A percentile compares a stretch with the other conserved stretches of the same genome.
Conservation (phyloP, 2,113 vertebrate species). For the Tretioscincus oriximinensis region DNA sequence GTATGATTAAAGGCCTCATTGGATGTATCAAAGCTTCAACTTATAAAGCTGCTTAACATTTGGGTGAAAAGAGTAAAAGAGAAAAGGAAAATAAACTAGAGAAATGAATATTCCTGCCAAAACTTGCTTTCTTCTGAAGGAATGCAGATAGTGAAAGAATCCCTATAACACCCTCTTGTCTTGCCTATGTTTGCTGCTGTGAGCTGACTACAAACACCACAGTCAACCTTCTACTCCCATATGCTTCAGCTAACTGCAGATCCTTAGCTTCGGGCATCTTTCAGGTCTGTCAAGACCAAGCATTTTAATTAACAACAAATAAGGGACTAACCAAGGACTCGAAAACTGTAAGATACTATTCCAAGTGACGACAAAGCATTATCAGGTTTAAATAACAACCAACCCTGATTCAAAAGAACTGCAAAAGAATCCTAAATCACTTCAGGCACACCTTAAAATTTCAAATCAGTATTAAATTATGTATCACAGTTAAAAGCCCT, state of each 20-base stretch:
- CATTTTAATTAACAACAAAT: slow-evolving; percentile 33
- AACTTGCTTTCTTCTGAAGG: background rate
- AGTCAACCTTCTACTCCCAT: slow-evolving; percentile 35
- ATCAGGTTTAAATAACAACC: slow-evolving; percentile 38
- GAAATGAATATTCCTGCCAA: background rate
- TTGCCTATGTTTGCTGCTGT: background rate
- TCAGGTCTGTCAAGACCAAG: slow-evolving; percentile 26
- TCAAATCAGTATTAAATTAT: slow-evolving; percentile 7
- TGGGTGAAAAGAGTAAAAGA: too few species aligned
- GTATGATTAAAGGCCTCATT: too few species aligned
- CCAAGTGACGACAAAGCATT: slow-evolving; percentile 30
- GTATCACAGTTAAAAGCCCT: background rate
- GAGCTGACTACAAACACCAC: background rate
- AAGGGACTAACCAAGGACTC: background rate
- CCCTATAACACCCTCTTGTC: slow-evolving; percentile 7
- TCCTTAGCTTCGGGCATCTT: slow-evolving; percentile 20
- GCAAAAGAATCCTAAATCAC: slow-evolving; percentile 31
- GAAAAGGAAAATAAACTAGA: background rate
- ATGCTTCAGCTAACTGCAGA: background rate
- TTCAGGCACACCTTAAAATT: slow-evolving; percentile 32
- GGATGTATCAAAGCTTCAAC: too few species aligned
- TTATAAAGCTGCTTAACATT: too few species aligned
- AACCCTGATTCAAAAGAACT: slow-evolving; percentile 3
- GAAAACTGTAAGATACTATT: slow-evolving; percentile 7
- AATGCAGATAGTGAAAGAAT: background rate